These are phyloP conservation scores for Drosophila buzzatii DNA, from an alignment of 2,888 invertebrate species.

Conservation along the genomic window DNA sequence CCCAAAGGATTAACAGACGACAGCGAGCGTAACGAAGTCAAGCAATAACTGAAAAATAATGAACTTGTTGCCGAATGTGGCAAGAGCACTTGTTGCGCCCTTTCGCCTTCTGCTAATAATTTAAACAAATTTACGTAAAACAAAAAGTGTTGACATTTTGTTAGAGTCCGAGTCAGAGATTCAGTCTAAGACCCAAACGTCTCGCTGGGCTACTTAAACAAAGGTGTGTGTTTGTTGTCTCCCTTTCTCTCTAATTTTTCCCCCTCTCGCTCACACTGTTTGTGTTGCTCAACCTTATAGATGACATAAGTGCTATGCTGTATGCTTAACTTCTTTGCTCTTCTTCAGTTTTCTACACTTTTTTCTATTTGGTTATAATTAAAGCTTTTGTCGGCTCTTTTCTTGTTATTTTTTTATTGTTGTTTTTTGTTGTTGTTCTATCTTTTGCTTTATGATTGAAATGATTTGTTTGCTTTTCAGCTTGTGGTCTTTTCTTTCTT, in stretches of 20 bases:
- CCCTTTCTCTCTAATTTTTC: neutral
- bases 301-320: constrained; percentile 63
- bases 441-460: constrained; percentile 17
- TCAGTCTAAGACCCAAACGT: constrained; percentile 5
- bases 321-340: constrained; percentile 16
- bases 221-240: constrained; percentile 46
- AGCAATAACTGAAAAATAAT: constrained; percentile 41
- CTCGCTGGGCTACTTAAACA: constrained; percentile 35
- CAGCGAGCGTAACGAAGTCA: constrained; percentile 1
- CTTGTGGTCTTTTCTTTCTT: constrained; percentile 9
- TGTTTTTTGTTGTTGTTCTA: constrained; percentile 35
- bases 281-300: constrained; percentile 18
- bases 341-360: constrained; percentile 27
- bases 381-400: constrained; percentile 66
- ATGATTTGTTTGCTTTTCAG: constrained; percentile 48
- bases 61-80: constrained; percentile 61
- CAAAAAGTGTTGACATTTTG: constrained; percentile 56
- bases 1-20: constrained; percentile 67
- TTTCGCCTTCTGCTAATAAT: constrained; percentile 66
- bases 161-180: neutral
- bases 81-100: constrained; percentile 50
- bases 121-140: constrained; percentile 74
- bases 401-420: constrained; percentile 52
- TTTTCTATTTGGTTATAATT: constrained; percentile 75
- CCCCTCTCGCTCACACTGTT: neutral